phyloP scores from a whole-genome alignment of 2,888 invertebrate genomes.

The Parnassius smintheus region DNA sequence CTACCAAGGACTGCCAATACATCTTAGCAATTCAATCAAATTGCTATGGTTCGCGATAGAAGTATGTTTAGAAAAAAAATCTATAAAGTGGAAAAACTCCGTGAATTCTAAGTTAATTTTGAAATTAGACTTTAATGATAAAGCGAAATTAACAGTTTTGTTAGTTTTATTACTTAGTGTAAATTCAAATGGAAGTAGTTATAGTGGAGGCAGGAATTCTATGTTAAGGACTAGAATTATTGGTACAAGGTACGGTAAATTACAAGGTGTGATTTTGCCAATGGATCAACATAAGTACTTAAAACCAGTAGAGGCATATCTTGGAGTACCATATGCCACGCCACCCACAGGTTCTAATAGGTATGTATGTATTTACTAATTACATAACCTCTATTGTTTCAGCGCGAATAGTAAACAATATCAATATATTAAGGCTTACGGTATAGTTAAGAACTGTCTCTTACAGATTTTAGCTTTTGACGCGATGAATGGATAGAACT shows the following conservation, averaged over 20 bases:
- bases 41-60: slow-evolving; percentile 54
- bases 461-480: too few relatives aligned
- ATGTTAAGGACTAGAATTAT: slow-evolving; percentile 90
- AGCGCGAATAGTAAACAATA: too few relatives aligned
- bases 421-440: too few relatives aligned
- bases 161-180: slow-evolving; percentile 59
- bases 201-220: slow-evolving; percentile 79
- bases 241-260: slow-evolving; percentile 90
- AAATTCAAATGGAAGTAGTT: slow-evolving; percentile 63
- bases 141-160: slow-evolving; percentile 32
- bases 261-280: slow-evolving; percentile 90
- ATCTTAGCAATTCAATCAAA: slow-evolving; percentile 76
- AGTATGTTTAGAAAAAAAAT: slow-evolving; percentile 24
- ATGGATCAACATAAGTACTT: slow-evolving; percentile 89
- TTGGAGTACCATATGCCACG: slow-evolving; percentile 93
- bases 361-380: slow-evolving; percentile 51
- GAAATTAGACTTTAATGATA: slow-evolving; percentile 35
- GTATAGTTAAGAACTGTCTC: too few relatives aligned
- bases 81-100: slow-evolving; percentile 35
- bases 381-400: too few relatives aligned
- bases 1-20: slow-evolving; percentile 68
- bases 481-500: too few relatives aligned
- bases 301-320: slow-evolving; percentile 89
- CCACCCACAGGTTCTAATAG: slow-evolving; percentile 91
- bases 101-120: slow-evolving; percentile 34